Evolutionary conservation across 2,797 vertebrate genomes (phyloP).

Genomic region (Sebastes ruberrimus): DNA sequence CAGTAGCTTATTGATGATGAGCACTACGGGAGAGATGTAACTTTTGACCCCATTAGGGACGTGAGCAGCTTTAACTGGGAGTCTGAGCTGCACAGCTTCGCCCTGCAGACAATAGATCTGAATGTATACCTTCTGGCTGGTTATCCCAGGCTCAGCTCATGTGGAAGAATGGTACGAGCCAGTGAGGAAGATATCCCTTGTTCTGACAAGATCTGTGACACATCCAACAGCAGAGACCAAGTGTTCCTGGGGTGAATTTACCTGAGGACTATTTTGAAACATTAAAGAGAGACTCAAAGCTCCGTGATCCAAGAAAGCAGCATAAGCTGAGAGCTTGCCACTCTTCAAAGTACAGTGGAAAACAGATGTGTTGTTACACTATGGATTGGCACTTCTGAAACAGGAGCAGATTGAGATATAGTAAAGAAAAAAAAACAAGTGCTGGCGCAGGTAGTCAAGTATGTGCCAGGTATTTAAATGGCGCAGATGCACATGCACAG

Average conservation of each 20-base stretch:
- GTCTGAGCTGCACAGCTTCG: neutral
- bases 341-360: constrained; percentile 21
- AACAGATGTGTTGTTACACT: constrained; percentile 4
- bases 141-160: constrained; percentile 18
- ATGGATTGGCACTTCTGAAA: constrained; percentile 4
- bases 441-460: neutral
- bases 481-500: neutral
- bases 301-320: constrained; percentile 42
- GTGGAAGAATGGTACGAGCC: constrained; percentile 9
- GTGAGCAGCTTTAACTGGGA: neutral
- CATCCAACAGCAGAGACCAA: constrained; percentile 42
- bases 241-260: constrained; percentile 47
- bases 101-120: constrained; percentile 1
- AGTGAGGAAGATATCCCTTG: constrained; percentile 21
- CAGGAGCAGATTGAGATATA: constrained; percentile 5
- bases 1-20: neutral
- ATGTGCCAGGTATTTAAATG: constrained; percentile 1
- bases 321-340: neutral
- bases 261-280: constrained; percentile 52
- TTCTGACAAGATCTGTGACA: constrained; percentile 47
- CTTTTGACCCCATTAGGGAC: constrained; percentile 1
- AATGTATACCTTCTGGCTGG: constrained; percentile 12
- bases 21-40: neutral
- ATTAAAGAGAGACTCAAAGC: constrained; percentile 40
- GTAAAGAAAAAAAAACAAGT: neutral